Percentiles rank a stretch among this genome's conserved stretches.
Conservation (phyloP, 2,888 invertebrate genomes). For the Poecilus cupreus region DNA sequence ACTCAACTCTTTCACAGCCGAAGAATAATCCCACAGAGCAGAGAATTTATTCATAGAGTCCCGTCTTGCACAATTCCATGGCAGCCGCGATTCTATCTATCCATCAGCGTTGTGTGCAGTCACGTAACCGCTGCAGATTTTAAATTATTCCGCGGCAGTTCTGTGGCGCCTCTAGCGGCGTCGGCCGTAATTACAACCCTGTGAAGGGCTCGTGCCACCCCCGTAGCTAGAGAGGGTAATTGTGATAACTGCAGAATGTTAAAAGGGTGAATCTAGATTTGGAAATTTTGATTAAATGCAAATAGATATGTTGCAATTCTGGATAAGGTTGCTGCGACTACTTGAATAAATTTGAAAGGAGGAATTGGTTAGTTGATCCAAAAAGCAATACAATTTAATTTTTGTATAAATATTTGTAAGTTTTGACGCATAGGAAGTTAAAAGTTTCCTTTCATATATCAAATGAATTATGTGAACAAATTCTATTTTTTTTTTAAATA, state of each 20-base stretch:
- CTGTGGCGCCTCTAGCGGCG: conserved; percentile 27
- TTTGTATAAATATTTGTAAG: no score
- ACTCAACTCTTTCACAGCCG: neutral
- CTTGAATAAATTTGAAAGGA: no score
- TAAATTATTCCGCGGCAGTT: conserved; percentile 53
- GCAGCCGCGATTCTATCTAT: conserved; percentile 36
- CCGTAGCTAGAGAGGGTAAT: neutral
- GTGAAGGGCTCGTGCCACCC: neutral
- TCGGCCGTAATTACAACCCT: neutral
- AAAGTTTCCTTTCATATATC: no score
- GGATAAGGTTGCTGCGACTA: neutral
- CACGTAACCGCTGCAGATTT: conserved; percentile 53
- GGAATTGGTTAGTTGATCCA: no score
- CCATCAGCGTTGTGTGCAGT: conserved; percentile 50
- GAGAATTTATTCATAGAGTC: conserved; percentile 38
- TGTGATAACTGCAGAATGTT: neutral
- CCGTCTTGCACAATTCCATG: conserved; percentile 12
- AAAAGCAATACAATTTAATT: no score
- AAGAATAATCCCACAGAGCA: conserved; percentile 21
- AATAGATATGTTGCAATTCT: neutral
- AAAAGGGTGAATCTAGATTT: neutral
- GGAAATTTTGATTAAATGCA: neutral
- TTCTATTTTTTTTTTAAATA: no score
- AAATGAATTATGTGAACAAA: no score
- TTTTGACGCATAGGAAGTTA: no score